Percentiles rank a stretch among this genome's conserved stretches.
Evolutionary conservation across 2,797 vertebrate genomes (phyloP).

Genomic region (Gouania willdenowi): DNA sequence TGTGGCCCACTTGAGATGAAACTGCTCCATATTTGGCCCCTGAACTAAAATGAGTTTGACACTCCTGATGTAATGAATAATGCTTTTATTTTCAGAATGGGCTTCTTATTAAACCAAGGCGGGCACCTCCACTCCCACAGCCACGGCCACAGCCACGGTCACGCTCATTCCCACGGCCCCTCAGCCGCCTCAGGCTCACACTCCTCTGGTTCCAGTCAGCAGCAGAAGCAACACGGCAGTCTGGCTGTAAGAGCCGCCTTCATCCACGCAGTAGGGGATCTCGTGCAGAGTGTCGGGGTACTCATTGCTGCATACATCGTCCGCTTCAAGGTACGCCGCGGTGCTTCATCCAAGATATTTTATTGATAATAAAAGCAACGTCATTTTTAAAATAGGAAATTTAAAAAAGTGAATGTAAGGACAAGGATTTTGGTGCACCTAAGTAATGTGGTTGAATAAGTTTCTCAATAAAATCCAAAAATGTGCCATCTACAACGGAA

Average conservation of each 20-base stretch:
- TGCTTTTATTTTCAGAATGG: conserved; percentile 80
- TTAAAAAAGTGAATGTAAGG: too few species aligned
- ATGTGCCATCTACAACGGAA: too few species aligned
- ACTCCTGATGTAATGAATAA: too few species aligned
- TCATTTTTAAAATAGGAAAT: too few species aligned
- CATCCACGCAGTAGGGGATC: conserved; percentile 92
- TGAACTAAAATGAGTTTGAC: too few species aligned
- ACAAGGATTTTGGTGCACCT: too few species aligned
- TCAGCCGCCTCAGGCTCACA: conserved; percentile 15
- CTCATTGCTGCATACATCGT: conserved; percentile 94
- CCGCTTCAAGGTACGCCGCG: conserved; percentile 86
- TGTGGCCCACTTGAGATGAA: too few species aligned
- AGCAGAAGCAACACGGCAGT: conserved; percentile 75
- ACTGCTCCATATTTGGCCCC: too few species aligned
- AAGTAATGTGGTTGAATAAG: too few species aligned
- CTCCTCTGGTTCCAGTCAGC: conserved; percentile 30
- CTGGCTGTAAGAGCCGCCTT: conserved; percentile 92
- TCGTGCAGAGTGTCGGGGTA: conserved; percentile 93
- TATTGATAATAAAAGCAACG: too few species aligned
- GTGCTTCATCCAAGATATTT: not conserved
- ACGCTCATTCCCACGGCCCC: conserved; percentile 78
- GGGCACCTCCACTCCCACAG: conserved; percentile 87
- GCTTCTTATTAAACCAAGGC: conserved; percentile 90
- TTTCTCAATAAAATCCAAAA: too few species aligned
- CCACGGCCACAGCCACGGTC: conserved; percentile 39